A percentile compares a stretch with the other conserved stretches of the same genome.
These are phyloP conservation scores for Anthoscopus minutus DNA, from an alignment of 2,113 vertebrate genomes.

Conservation along the genomic window DNA sequence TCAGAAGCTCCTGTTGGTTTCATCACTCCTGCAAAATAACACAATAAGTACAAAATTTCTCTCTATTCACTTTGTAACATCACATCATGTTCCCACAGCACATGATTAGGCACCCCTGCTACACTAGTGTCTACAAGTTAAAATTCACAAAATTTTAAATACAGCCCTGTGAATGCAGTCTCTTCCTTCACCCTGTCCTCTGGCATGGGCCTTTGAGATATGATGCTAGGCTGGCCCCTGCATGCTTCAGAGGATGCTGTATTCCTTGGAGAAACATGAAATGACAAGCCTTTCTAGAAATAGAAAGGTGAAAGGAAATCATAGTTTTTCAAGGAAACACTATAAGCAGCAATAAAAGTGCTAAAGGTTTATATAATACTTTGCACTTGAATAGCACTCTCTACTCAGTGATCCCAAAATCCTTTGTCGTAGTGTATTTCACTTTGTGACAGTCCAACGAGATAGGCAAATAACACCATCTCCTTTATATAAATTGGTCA, in stretches of 20 bases:
- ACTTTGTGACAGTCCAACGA: not conserved
- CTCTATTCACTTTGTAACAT: not conserved
- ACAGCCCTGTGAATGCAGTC: not conserved
- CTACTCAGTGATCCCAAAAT: constrained; percentile 8
- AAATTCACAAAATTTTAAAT: not conserved
- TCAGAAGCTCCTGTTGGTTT: not conserved
- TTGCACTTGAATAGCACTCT: constrained; percentile 6
- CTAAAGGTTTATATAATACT: constrained; percentile 16
- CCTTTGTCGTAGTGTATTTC: constrained; percentile 13
- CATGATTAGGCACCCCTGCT: not conserved
- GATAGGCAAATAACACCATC: constrained; percentile 11
- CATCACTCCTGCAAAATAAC: not conserved
- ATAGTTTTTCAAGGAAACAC: not conserved
- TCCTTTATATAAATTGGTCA: constrained; percentile 37
- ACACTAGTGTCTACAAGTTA: not conserved
- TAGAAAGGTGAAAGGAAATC: constrained; percentile 8
- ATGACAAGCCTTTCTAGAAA: not conserved
- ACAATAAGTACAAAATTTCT: not conserved
- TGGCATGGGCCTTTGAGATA: not conserved
- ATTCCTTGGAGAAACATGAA: not conserved
- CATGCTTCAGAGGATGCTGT: not conserved
- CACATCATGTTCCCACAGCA: not conserved
- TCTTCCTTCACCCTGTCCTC: not conserved
- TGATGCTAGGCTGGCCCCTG: not conserved
- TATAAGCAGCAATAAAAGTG: no score